Percentiles rank a stretch among this genome's conserved stretches.
These are phyloP conservation scores for Steromphala cineraria DNA, from an alignment of 2,888 invertebrate species.

Conservation along the genomic window DNA sequence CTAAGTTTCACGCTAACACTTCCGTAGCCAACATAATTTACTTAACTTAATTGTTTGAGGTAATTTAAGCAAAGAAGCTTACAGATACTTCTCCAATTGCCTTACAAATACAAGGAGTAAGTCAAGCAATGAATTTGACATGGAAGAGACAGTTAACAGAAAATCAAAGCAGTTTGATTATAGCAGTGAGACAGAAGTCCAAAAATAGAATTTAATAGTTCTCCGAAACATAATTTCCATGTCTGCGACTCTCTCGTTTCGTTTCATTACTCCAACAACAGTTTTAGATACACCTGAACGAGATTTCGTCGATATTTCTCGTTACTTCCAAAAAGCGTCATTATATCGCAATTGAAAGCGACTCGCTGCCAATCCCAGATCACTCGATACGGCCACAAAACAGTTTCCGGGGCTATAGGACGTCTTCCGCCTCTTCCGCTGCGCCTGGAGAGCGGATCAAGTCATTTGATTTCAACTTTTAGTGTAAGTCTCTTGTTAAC, in stretches of 20 bases:
- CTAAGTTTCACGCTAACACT: too few relatives aligned
- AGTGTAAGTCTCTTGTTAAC: background rate
- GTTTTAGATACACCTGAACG: slow-evolving; percentile 8
- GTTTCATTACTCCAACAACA: slow-evolving; percentile 6
- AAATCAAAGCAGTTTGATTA: background rate
- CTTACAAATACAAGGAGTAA: background rate
- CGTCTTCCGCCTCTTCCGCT: background rate
- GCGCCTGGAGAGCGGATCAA: background rate
- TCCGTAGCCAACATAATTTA: too few relatives aligned
- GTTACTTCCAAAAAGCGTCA: slow-evolving; percentile 6
- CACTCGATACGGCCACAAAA: slow-evolving; percentile 7
- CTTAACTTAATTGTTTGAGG: background rate
- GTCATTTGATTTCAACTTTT: slow-evolving; percentile 3
- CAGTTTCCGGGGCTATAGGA: background rate
- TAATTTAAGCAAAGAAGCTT: background rate
- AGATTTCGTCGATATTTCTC: slow-evolving; percentile 2
- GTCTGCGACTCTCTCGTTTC: background rate
- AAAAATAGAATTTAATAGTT: background rate
- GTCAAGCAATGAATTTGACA: background rate
- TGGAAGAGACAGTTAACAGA: background rate
- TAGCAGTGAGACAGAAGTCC: background rate
- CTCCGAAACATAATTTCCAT: background rate
- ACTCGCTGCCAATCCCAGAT: background rate
- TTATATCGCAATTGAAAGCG: slow-evolving; percentile 1
- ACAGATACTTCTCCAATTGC: background rate